A percentile compares a stretch with the other conserved stretches of the same genome.
Conservation (phyloP, 2,888 invertebrate species). For the Blastobasis lacticolella region DNA sequence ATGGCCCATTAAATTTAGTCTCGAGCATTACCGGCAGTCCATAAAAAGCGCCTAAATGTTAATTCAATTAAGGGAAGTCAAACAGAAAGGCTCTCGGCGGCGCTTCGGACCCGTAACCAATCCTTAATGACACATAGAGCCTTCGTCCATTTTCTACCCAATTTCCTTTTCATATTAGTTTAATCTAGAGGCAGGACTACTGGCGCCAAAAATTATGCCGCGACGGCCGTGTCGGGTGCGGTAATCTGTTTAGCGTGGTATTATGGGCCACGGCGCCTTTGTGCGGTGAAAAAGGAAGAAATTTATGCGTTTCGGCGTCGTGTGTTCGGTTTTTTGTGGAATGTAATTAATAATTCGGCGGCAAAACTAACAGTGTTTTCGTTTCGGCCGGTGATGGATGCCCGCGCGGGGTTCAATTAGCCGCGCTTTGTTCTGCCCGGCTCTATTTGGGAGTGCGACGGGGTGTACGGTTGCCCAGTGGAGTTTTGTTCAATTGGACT, state of each 20-base stretch:
- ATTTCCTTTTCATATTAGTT: slow-evolving; percentile 75
- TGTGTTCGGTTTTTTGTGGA: slow-evolving; percentile 70
- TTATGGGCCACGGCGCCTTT: slow-evolving; percentile 63
- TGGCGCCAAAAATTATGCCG: slow-evolving; percentile 74
- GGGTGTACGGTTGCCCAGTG: too few relatives aligned
- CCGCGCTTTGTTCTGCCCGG: slow-evolving; percentile 14
- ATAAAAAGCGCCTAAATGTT: slow-evolving; percentile 65
- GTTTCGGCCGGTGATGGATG: slow-evolving; percentile 62
- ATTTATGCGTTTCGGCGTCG: slow-evolving; percentile 72
- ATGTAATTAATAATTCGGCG: slow-evolving; percentile 76
- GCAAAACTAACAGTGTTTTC: slow-evolving; percentile 76
- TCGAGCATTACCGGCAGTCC: slow-evolving; percentile 58
- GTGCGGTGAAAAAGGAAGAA: slow-evolving; percentile 73
- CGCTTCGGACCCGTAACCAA: slow-evolving; percentile 58
- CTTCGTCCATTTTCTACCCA: slow-evolving; percentile 72
- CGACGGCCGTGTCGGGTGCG: slow-evolving; percentile 65
- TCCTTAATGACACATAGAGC: slow-evolving; percentile 70
- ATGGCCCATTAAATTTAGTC: slow-evolving; percentile 55
- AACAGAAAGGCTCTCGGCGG: slow-evolving; percentile 57
- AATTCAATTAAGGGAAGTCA: slow-evolving; percentile 70
- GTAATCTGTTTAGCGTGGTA: slow-evolving; percentile 71
- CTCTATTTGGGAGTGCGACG: slow-evolving; percentile 1
- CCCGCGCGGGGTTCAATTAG: slow-evolving; percentile 43
- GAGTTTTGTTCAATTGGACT: too few relatives aligned
- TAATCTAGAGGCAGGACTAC: slow-evolving; percentile 72